These are phyloP conservation scores for Pluvianellus socialis DNA, from an alignment of 2,113 vertebrate species.

Conservation along the genomic window DNA sequence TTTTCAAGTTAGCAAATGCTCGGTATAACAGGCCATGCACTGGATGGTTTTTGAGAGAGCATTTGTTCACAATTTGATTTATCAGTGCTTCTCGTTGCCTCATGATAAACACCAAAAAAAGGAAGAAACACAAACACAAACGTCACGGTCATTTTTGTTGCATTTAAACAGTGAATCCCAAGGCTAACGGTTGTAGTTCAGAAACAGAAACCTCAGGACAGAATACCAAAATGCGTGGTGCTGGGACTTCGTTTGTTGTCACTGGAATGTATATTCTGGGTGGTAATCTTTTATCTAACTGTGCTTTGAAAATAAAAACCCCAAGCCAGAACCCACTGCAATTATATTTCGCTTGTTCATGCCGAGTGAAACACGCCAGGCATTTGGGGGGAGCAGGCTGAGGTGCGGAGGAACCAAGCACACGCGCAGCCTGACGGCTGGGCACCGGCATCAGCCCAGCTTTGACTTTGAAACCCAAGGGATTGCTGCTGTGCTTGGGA, in stretches of 20 bases:
- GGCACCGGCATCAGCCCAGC: background rate
- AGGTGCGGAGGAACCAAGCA: background rate
- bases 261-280: background rate
- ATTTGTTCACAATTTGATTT: constrained; percentile 58
- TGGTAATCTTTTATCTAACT: background rate
- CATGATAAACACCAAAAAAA: background rate
- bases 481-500: background rate
- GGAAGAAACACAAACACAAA: background rate
- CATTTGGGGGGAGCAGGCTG: background rate
- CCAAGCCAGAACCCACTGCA: background rate
- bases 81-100: constrained; percentile 23
- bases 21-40: background rate
- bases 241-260: background rate
- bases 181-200: background rate
- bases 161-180: background rate
- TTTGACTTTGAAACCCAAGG: background rate
- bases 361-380: background rate
- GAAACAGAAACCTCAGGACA: background rate
- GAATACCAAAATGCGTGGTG: background rate
- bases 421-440: rapidly evolving
- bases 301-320: background rate
- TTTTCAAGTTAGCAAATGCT: constrained; percentile 4
- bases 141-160: background rate
- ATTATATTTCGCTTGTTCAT: background rate
- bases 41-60: constrained; percentile 38